A percentile compares a stretch with the other conserved stretches of the same genome.
These are phyloP conservation scores for Campoletis raptor DNA, from an alignment of 2,888 invertebrate species.

Conservation along the genomic window DNA sequence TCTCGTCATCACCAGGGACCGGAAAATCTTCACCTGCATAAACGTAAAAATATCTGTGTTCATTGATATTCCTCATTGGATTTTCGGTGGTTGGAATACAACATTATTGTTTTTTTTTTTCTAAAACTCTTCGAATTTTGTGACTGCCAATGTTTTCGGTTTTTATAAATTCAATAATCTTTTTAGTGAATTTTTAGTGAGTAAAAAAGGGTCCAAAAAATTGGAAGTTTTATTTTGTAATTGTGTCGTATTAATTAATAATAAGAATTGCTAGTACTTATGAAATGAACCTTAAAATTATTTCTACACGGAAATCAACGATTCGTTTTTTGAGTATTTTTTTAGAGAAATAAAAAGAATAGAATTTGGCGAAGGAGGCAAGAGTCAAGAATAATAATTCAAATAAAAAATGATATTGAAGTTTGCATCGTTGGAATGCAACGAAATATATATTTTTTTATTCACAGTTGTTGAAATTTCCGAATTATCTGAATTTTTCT, in stretches of 20 bases:
- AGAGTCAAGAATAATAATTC: background rate
- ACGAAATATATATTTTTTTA: no score
- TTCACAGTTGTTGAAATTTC: no score
- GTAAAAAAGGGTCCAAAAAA: background rate
- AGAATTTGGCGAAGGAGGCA: background rate
- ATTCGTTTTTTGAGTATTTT: no score
- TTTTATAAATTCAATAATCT: background rate
- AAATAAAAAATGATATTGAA: no score
- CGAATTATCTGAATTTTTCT: no score
- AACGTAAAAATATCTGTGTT: background rate
- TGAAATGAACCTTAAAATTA: no score
- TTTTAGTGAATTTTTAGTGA: background rate
- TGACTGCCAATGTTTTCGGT: background rate
- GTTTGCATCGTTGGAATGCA: no score
- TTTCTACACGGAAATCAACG: no score
- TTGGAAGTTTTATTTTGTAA: no score
- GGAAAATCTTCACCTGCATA: constrained; percentile 8
- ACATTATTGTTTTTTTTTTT: background rate
- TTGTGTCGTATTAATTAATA: no score
- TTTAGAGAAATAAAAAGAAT: background rate
- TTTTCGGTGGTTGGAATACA: background rate
- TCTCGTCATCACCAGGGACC: background rate
- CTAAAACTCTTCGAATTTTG: background rate
- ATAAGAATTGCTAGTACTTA: no score
- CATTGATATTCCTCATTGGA: background rate